Base-by-base conservation (phyloP, 2,888 invertebrate species). In the Coelinius sp. region DNA sequence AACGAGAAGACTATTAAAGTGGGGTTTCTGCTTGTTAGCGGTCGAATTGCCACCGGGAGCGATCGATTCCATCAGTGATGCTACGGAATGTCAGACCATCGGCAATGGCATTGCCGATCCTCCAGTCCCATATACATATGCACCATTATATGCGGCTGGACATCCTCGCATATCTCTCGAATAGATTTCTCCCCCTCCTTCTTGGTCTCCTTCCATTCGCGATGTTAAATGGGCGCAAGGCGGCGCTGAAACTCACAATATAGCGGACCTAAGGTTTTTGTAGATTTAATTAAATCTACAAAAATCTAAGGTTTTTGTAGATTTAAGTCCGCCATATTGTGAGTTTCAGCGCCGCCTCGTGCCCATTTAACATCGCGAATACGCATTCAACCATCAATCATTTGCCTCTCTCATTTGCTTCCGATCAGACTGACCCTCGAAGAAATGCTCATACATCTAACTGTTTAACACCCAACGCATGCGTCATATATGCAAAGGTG, bases 311-410 rank as follows among this genome's bases (percentile, higher is more conserved):
- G n/a, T n/a, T n/a, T n/a, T n/a, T 65, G 46, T 12, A 8, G 52
- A 49, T 41, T 35, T 66, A 46, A 12, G 31, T 41, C 14, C 25
- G 25, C 25, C 20, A 1, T n/a, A n/a, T n/a, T n/a, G n/a, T n/a
- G n/a, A n/a, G n/a, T n/a, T n/a, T n/a, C n/a, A n/a, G n/a, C n/a
- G 17, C 56, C 68, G 56, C 53, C 68, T 56, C 68, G 56, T 56
- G 27, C 14, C 53, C 56, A 68, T 56, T 68, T 56, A 38, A 56
- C 68, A 24, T 56, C 41, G 53, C 25, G 14, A 27, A 38, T 44
- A 10, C 59, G 44, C 44, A 35, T 62, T 25, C 10, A 24, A 25
- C 38, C 12, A 6, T 17, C 44, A 27, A 38, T 38, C 20, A 12
- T 52, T 22, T 20, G 31, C 52, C 8, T 24, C 52, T 24, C 52